Evolutionary conservation across 2,888 invertebrate species (phyloP), one percentile per base, ranked within the genome.

Genomic region (Alviniconcha strummeri): DNA sequence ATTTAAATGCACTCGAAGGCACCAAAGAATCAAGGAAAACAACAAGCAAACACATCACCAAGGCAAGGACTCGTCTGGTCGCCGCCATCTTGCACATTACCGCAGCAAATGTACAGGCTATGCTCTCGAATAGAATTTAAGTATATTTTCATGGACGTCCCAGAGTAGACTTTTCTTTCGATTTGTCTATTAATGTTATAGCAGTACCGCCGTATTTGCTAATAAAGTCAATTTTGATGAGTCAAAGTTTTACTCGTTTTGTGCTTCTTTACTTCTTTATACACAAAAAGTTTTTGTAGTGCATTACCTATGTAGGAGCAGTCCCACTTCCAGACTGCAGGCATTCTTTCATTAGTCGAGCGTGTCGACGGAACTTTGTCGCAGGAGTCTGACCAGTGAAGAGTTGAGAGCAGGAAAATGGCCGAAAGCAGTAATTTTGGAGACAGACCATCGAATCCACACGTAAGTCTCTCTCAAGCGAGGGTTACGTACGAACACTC

Each of bases 1-100:
- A 77, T 55, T 83, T 86, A 75, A 83, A 84, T 55, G 83, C 80
- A 54, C 55, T 15, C 36, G 67, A 55, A 17, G 78, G 60, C 74
- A 57, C 13, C 56, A 81, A n/a, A 54, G 60, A 77, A 72, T 67
- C 36, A 55, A 72, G 72, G 4, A 64, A 52, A 69, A 81, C n/a
- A 69, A 77, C 55, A 56, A 67, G n/a, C 7, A 76, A 56, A 19
- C 57, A 67, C 5, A 60, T 11, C 7, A 52, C n/a, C 5, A 81
- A n/a, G 19, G 54, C 64, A 64, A 9, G 17, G 19, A n/a, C 55
- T 15, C 15, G 60, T n/a, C 77, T 76, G 36, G 67, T 8, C n/a
- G 76, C 82, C 17, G 82, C 75, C 82, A 82, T 82, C 15, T 82
- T 82, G 76, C 15, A 56, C 67, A 15, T 54, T 54, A 55, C 82